Evolutionary conservation across 2,113 vertebrate species (phyloP).

Genomic region (Pachypanchax playfairii): DNA sequence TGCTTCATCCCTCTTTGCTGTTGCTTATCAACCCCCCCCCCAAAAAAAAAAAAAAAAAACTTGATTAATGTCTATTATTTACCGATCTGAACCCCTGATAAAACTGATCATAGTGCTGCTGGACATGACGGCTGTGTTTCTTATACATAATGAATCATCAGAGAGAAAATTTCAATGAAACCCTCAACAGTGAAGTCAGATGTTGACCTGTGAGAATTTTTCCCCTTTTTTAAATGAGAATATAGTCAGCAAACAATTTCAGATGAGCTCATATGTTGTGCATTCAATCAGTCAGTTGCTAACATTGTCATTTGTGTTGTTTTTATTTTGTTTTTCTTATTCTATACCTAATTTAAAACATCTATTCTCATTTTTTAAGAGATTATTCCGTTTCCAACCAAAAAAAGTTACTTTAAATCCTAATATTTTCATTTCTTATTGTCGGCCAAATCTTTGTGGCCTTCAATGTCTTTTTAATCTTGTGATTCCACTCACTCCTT

Average conservation of each 20-base stretch:
- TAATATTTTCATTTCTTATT: not conserved
- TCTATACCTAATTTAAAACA: not conserved
- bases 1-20: constrained; percentile 1
- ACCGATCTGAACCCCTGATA: constrained; percentile 45
- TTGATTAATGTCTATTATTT: constrained; percentile 77
- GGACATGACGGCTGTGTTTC: constrained; percentile 50
- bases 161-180: constrained; percentile 43
- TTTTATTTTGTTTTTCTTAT: not conserved
- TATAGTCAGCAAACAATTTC: constrained; percentile 37
- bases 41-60: too few species aligned
- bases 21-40: not conserved
- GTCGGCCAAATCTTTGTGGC: not conserved
- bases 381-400: too few species aligned
- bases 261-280: constrained; percentile 28
- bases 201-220: constrained; percentile 19
- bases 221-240: constrained; percentile 1
- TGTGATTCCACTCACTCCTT: constrained; percentile 2
- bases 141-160: constrained; percentile 62
- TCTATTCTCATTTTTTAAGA: too few species aligned
- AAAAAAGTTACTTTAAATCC: too few species aligned
- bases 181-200: constrained; percentile 39
- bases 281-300: constrained; percentile 25
- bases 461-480: constrained; percentile 12
- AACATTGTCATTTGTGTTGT: too few species aligned
- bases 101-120: constrained; percentile 44